These are phyloP conservation scores for Mantis religiosa DNA, from an alignment of 2,888 invertebrate genomes.

Conservation along the genomic window DNA sequence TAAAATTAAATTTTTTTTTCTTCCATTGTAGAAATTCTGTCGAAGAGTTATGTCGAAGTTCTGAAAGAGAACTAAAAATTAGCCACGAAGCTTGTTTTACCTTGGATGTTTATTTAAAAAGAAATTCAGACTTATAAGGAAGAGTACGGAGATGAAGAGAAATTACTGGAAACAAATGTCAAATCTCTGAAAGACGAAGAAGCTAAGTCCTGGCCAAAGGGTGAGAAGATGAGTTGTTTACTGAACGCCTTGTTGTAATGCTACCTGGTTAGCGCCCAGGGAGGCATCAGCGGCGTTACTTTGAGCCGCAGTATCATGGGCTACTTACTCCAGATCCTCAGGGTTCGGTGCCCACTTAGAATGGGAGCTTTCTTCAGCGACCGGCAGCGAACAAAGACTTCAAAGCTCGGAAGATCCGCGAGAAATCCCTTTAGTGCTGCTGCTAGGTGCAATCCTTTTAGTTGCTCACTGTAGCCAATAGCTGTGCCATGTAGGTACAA, in stretches of 20 bases:
- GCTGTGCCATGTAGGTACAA: neutral
- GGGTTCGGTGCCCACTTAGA: neutral
- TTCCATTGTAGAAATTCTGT: no score
- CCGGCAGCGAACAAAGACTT: neutral
- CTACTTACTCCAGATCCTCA: neutral
- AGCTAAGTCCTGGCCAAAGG: neutral
- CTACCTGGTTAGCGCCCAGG: neutral
- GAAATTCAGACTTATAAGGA: no score
- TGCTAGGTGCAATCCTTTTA: neutral
- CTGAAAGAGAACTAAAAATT: no score
- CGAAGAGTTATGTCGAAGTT: no score
- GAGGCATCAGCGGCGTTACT: neutral
- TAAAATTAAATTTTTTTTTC: no score
- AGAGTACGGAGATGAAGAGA: no score
- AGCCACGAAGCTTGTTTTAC: no score
- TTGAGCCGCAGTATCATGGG: constrained; percentile 5
- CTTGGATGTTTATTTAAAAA: no score
- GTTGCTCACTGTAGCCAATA: neutral
- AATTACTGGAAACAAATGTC: no score
- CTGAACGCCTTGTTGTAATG: neutral
- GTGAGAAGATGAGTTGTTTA: neutral
- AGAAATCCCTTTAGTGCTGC: neutral
- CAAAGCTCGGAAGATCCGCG: neutral
- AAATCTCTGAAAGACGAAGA: no score
- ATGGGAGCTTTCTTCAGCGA: neutral